Evolutionary conservation across 23 tunicate species (phyloP), one percentile per base, ranked within the genome.

Genomic region (Ciona savignyi): DNA sequence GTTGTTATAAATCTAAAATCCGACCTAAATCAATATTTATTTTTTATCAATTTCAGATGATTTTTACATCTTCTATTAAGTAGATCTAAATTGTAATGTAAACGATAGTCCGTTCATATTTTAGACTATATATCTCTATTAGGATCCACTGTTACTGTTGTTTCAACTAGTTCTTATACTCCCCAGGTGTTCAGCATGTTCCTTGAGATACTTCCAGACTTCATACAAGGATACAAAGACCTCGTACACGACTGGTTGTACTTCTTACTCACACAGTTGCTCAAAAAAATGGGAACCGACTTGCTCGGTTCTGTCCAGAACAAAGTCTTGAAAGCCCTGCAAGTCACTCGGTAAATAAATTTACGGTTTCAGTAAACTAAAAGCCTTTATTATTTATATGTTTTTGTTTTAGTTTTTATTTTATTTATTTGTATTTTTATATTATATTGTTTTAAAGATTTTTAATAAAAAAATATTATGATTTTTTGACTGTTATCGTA

Each of bases 161-260:
- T n/a, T n/a, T n/a, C n/a, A n/a, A n/a, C n/a, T n/a, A n/a, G n/a
- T n/a, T n/a, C 56, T 6, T 42, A 42, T 42, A 42, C 56, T 15
- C 56, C 56, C 56, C 82, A 91, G 97, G 97, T 91, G 30, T 91
- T 91, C 97, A 80, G 93, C 64, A 63, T 91, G 77, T 91, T 84
- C 49, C 76, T 91, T 65, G 97, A 91, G 48, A 85, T 91, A 76
- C 82, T 91, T 1, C 97, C 97, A 1, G 97, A 91, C 62, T 91
- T 91, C 34, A 67, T 91, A 29, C 29, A 78, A 33, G 84, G 76
- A 34, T 91, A 85, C 80, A 76, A 71, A 34, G 86, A 85, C n/a
- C 33, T 74, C 28, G 49, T 85, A 30, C 78, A 84, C 30, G 97
- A 91, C 19, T 91, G 97, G 97, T 56, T 84, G 49, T 91, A 91